Evolutionary conservation across 2,797 vertebrate species (phyloP), one percentile per base, ranked within the genome.

Genomic region (Alcedo atthis): DNA sequence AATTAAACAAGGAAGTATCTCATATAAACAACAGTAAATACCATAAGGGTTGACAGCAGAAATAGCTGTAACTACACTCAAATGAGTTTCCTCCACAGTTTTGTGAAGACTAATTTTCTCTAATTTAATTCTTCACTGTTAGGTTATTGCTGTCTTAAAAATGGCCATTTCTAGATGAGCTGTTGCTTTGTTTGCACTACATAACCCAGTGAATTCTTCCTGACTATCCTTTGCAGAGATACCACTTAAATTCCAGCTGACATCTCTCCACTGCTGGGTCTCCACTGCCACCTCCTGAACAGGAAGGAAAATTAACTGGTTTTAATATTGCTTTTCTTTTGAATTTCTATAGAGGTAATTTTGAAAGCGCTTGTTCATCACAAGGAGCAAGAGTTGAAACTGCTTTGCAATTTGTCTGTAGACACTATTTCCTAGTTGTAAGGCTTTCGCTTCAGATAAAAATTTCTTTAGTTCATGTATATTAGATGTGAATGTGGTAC

Each of bases 231-330:
- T 28, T 35, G 43, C 66, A 17, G 40, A 82, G 32, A 57, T 12
- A 24, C 11, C n/a, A 18, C 30, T 26, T 20, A 8, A 73, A 83
- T 42, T 33, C 28, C 79, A 76, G 64, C 71, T 43, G 71, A 40
- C 20, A 24, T 25, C 28, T 12, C 40, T 70, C 48, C 68, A 14
- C 53, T 77, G 62, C 75, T 79, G 76, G 58, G 42, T 40, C 88
- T 81, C 87, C 94, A 95, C 81, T 93, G 95, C 96, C 97, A 96
- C 69, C 96, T 97, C 83, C 92, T 75, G 97, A 94, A 85, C 68
- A 85, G 33, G 42, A 86, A 63, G 45, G 75, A 85, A 89, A 92
- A 70, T 32, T 15, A 90, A 30, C 75, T 55, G 63, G 19, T 46
- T 81, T 51, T 66, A 58, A 4, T 10, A 15, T 13, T 49, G 42